Evolutionary conservation across 2,797 vertebrate species (phyloP).

Genomic region (Pseudomugil gertrudae): DNA sequence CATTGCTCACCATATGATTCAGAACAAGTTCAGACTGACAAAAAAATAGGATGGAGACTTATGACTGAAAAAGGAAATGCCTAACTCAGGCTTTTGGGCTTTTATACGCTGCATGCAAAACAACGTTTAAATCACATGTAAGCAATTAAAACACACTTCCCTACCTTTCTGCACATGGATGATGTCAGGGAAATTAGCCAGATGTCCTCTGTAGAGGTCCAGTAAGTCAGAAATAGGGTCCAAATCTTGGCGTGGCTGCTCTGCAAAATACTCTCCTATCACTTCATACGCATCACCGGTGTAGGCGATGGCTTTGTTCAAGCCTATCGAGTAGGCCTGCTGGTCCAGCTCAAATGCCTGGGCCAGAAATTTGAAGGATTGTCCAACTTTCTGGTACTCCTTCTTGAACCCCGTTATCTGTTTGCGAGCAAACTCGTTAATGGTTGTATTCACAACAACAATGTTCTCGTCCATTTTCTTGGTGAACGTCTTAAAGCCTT

Average conservation of each 20-base stretch:
- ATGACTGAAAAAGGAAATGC: background rate
- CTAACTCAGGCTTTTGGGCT: background rate
- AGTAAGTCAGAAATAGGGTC: slow-evolving; percentile 94
- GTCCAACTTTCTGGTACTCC: slow-evolving; percentile 96
- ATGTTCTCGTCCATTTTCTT: slow-evolving; percentile 96
- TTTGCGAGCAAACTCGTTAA: slow-evolving; percentile 92
- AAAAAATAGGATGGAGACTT: background rate
- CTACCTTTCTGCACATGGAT: slow-evolving; percentile 98
- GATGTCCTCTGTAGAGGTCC: slow-evolving; percentile 94
- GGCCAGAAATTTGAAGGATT: slow-evolving; percentile 89
- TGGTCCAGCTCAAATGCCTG: slow-evolving; percentile 97
- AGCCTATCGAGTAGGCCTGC: slow-evolving; percentile 87
- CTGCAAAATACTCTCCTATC: slow-evolving; percentile 94
- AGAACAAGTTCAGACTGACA: background rate
- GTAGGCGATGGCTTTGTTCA: slow-evolving; percentile 93
- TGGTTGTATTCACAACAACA: slow-evolving; percentile 89
- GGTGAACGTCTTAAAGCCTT: slow-evolving; percentile 93
- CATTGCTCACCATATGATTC: background rate
- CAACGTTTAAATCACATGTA: background rate
- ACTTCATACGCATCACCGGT: slow-evolving; percentile 92
- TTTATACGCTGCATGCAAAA: background rate
- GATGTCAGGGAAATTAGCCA: slow-evolving; percentile 97
- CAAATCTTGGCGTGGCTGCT: slow-evolving; percentile 95
- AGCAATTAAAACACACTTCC: slow-evolving; percentile 18
- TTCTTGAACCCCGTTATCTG: slow-evolving; percentile 95